phyloP scores from a whole-genome alignment of 2,888 invertebrate genomes.

The Sarcophaga rosellei region DNA sequence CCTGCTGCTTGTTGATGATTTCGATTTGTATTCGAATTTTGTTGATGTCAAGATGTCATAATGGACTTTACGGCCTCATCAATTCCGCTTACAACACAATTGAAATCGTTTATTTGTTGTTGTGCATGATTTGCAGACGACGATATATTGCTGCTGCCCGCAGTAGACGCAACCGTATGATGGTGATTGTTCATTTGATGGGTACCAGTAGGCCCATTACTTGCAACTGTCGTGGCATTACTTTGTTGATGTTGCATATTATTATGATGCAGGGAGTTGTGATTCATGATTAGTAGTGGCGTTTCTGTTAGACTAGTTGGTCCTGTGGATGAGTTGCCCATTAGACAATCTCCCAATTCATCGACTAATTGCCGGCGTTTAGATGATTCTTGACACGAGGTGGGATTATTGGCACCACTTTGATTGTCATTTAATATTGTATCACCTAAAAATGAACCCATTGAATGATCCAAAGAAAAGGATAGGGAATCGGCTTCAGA shows the following conservation, averaged over 20 bases:
- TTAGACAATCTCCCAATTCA: slow-evolving; percentile 80
- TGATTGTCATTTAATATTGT: slow-evolving; percentile 79
- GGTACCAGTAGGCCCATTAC: neutral
- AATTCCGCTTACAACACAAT: slow-evolving; percentile 80
- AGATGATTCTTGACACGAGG: slow-evolving; percentile 73
- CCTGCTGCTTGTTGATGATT: slow-evolving; percentile 29
- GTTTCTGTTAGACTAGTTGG: slow-evolving; percentile 46
- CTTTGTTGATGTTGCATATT: slow-evolving; percentile 47
- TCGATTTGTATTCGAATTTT: slow-evolving; percentile 32
- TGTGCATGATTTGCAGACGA: slow-evolving; percentile 66
- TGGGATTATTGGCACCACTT: slow-evolving; percentile 66
- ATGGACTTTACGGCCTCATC: slow-evolving; percentile 83
- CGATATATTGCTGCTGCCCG: slow-evolving; percentile 61
- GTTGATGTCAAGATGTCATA: slow-evolving; percentile 82
- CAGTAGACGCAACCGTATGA: slow-evolving; percentile 49
- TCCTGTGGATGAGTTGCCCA: slow-evolving; percentile 73
- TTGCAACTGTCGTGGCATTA: slow-evolving; percentile 44
- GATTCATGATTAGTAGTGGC: slow-evolving; percentile 60
- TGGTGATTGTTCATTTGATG: slow-evolving; percentile 64
- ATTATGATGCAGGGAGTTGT: slow-evolving; percentile 67
- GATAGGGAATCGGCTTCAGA: slow-evolving; percentile 81
- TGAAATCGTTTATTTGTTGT: slow-evolving; percentile 80
- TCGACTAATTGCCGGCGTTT: slow-evolving; percentile 75
- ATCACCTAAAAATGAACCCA: slow-evolving; percentile 80
- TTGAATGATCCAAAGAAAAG: slow-evolving; percentile 78